Evolutionary conservation across 2,113 vertebrate species (phyloP).

Genomic region (Podarcis cretensis): DNA sequence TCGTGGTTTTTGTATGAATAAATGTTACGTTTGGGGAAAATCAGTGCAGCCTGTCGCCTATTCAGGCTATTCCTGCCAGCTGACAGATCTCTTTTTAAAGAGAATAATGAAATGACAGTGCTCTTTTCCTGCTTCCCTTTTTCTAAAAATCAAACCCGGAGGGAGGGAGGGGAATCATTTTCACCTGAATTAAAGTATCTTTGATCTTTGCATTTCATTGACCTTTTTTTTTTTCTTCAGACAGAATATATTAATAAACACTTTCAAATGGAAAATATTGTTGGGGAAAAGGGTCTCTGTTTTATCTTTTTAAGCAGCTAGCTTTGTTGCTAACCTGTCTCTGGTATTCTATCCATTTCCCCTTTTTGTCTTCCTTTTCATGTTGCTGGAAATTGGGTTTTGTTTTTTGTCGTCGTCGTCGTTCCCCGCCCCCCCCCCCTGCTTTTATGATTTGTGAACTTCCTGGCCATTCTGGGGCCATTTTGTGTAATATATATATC

Average conservation of each 20-base stretch:
- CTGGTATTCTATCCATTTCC: neutral
- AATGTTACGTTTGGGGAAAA: neutral
- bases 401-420: too few relatives aligned
- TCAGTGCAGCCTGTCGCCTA: neutral
- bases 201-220: conserved; percentile 62
- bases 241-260: conserved; percentile 67
- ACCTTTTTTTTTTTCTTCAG: conserved; percentile 58
- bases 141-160: neutral
- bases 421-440: neutral
- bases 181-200: conserved; percentile 67
- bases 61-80: neutral
- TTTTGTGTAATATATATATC: neutral
- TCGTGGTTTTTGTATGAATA: neutral
- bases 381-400: conserved; percentile 37
- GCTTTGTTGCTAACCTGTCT: conserved; percentile 23
- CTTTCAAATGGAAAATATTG: conserved; percentile 51
- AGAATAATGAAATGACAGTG: neutral
- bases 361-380: conserved; percentile 20
- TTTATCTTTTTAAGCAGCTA: conserved; percentile 46
- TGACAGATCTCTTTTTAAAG: neutral
- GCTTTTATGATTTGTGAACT: conserved; percentile 43
- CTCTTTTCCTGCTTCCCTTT: neutral
- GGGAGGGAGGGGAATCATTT: neutral
- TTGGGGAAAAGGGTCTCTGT: conserved; percentile 34
- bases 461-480: neutral